A percentile compares a stretch with the other conserved stretches of the same genome.
Conservation (phyloP, 2,113 vertebrate species). For the Haemorhous mexicanus region DNA sequence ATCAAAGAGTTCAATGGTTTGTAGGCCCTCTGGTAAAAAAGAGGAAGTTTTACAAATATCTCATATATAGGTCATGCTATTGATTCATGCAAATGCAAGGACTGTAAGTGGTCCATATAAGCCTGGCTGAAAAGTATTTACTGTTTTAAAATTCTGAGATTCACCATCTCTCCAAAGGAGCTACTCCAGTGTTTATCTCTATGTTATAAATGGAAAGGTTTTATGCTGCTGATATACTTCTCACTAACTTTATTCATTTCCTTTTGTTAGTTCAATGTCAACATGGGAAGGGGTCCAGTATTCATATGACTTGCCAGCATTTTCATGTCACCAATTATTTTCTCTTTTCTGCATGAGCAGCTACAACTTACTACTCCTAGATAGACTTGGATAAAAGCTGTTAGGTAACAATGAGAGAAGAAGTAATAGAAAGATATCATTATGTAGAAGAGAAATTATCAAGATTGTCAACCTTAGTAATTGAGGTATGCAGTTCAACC, state of each 20-base stretch:
- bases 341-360: not conserved
- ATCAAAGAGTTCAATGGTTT: not conserved
- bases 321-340: not conserved
- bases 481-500: not conserved
- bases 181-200: not conserved
- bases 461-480: not conserved
- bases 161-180: not conserved
- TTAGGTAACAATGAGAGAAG: not conserved
- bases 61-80: accelerated
- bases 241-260: not conserved
- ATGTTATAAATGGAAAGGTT: not conserved
- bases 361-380: not conserved
- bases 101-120: not conserved
- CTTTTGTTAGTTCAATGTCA: not conserved
- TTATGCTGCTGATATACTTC: not conserved
- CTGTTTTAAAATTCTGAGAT: not conserved
- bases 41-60: not conserved
- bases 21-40: not conserved
- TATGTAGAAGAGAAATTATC: not conserved
- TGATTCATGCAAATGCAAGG: not conserved
- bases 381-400: not conserved
- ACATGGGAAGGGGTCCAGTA: not conserved
- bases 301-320: not conserved
- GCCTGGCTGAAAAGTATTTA: not conserved
- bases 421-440: not conserved